Evolutionary conservation across 2,113 vertebrate species (phyloP).

Genomic region (Boleophthalmus pectinirostris): DNA sequence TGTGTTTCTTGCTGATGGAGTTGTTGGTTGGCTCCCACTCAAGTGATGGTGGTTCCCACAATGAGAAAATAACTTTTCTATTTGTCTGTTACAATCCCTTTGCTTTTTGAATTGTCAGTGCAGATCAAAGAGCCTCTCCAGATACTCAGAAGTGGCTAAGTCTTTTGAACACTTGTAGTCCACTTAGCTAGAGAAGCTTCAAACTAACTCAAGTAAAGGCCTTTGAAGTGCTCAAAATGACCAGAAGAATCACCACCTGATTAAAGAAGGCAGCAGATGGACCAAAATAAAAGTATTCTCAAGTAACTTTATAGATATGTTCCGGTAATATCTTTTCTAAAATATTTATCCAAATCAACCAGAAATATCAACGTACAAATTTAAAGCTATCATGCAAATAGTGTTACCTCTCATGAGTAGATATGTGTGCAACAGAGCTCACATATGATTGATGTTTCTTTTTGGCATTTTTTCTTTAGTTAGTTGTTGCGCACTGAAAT

Average conservation of each 20-base stretch:
- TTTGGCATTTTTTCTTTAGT: background rate
- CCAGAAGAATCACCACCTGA: conserved; percentile 26
- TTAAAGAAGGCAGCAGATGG: conserved; percentile 40
- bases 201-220: conserved; percentile 34
- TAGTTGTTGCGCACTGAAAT: background rate
- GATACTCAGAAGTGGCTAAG: conserved; percentile 31
- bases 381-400: too few relatives aligned
- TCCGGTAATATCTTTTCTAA: too few relatives aligned
- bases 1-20: too few relatives aligned
- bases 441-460: too few relatives aligned
- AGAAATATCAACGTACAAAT: too few relatives aligned
- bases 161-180: conserved; percentile 40
- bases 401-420: too few relatives aligned
- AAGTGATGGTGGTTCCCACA: too few relatives aligned
- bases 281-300: conserved; percentile 8
- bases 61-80: background rate
- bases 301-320: background rate
- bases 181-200: conserved; percentile 33
- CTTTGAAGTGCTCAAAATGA: conserved; percentile 44
- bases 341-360: too few relatives aligned
- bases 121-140: conserved; percentile 30
- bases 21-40: too few relatives aligned
- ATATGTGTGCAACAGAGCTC: too few relatives aligned
- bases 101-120: background rate
- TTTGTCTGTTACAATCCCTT: background rate